Evolutionary conservation across 2,113 vertebrate genomes (phyloP).

Genomic region (Arizona elegans): DNA sequence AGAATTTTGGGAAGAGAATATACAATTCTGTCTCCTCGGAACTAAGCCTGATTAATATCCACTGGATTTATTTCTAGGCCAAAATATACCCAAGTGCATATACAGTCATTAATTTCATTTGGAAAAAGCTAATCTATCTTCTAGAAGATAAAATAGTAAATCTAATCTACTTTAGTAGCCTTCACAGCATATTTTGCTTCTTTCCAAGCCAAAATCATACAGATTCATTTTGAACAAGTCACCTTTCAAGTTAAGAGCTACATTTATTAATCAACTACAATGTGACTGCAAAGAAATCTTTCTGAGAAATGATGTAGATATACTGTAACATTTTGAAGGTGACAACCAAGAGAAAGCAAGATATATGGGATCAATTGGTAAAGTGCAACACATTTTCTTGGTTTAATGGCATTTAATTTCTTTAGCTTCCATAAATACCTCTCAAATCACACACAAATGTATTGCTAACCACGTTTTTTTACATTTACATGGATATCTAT

Average conservation of each 20-base stretch:
- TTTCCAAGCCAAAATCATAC: background rate
- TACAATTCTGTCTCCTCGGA: background rate
- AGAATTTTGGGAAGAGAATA: background rate
- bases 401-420: background rate
- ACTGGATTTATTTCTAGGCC: background rate
- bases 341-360: background rate
- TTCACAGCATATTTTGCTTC: background rate
- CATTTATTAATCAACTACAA: background rate
- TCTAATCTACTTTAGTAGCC: background rate
- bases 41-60: background rate
- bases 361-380: conserved; percentile 26
- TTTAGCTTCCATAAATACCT: background rate
- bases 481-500: background rate
- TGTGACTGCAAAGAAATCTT: background rate
- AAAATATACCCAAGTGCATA: background rate
- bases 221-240: fast-evolving
- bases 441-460: background rate
- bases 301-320: background rate
- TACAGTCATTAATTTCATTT: background rate
- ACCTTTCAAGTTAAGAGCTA: background rate
- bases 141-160: background rate
- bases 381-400: background rate
- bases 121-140: background rate
- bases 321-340: background rate
- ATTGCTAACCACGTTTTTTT: conserved; percentile 13